These are phyloP conservation scores for Oxygymnocypris stewartii DNA, from an alignment of 2,113 vertebrate species.

Conservation along the genomic window DNA sequence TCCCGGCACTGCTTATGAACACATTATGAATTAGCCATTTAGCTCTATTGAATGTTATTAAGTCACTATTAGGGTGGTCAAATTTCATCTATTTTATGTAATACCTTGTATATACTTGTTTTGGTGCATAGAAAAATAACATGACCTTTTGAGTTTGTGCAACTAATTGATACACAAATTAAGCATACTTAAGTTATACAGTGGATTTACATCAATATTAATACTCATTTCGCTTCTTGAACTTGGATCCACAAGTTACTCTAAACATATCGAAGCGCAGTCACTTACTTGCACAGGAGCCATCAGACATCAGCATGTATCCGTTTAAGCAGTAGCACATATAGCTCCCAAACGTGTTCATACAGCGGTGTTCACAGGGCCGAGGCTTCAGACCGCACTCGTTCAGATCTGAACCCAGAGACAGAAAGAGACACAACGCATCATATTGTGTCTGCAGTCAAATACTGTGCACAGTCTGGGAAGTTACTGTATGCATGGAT, in stretches of 20 bases:
- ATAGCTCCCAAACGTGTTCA: conserved; percentile 95
- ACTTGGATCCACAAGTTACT: background rate
- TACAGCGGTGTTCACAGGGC: conserved; percentile 92
- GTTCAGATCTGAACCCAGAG: conserved; percentile 81
- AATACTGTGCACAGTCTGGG: too few species aligned
- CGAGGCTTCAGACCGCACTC: conserved; percentile 92
- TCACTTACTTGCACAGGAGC: conserved; percentile 88
- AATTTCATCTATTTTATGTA: background rate
- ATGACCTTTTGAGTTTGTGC: background rate
- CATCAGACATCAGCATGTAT: conserved; percentile 86
- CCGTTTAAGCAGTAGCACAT: conserved; percentile 95
- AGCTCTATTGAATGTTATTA: background rate
- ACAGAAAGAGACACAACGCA: background rate
- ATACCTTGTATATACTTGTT: too few species aligned
- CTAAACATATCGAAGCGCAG: background rate
- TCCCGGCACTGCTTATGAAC: too few species aligned
- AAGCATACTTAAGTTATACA: background rate
- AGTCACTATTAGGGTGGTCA: background rate
- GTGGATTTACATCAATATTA: background rate
- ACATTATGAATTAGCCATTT: background rate
- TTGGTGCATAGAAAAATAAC: too few species aligned
- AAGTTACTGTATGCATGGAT: too few species aligned
- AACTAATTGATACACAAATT: background rate
- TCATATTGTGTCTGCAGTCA: too few species aligned
- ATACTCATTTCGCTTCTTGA: background rate